Evolutionary conservation across 2,113 vertebrate genomes (phyloP), one percentile per base, ranked within the genome.

Genomic region (Oenanthe oenanthe): DNA sequence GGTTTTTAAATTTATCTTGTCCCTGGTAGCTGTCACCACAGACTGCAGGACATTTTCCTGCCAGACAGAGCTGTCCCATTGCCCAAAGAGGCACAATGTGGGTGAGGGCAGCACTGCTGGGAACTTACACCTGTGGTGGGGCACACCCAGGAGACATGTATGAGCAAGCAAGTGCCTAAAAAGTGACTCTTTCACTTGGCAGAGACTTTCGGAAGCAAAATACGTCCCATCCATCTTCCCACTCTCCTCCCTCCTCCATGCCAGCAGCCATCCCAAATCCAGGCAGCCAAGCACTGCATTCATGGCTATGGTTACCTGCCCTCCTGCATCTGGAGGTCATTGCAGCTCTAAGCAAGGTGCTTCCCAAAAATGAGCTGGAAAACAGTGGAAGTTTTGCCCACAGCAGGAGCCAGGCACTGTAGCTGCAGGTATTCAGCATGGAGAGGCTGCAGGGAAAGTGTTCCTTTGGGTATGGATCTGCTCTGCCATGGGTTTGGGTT

Each of bases 251-350:
- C n/a, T 15, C 1, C 15, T 25, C 66, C 53, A 57, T 31, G 10
- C 40, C 47, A 47, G 43, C 66, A 83, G 56, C 63, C 77, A 63
- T 19, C 57, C 51, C 26, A 57, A 12, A 51, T 26, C 19, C 36
- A 20, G 32, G 29, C n/a, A 34, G 57, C 20, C 0, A 0, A 54
- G 63, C 1, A 4, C 29, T 6, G 6, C 10, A 7, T n/a, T 51
- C 40, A 34, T 0, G 0, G 28, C 47, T 34, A 7, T 2, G 3
- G 20, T 3, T 54, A 17, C 13, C 19, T 11, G 32, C 7, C 21
- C 34, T 65, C 29, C 70, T 36, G 32, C 6, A 8, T 18, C 45
- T 29, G 36, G 22, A 54, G 24, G 32, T 58, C 42, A 34, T 2
- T 2, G 2, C 71, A 67, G 38, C 58, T 72, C 40, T 32, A 26